These are phyloP conservation scores for Nomia melanderi DNA, from an alignment of 1,140 invertebrate species.

Conservation along the genomic window DNA sequence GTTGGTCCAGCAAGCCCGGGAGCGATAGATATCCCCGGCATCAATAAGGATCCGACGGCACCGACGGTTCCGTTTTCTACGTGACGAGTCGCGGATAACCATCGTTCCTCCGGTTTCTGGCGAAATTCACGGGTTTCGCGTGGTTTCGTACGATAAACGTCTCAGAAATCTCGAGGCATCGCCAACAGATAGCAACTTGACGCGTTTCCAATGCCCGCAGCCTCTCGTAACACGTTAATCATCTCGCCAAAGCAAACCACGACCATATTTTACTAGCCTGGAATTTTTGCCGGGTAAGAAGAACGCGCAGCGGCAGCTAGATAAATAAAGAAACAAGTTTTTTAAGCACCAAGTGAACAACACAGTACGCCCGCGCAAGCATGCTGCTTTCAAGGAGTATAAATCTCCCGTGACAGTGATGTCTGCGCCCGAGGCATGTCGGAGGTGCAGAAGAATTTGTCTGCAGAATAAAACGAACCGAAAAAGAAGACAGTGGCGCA, in stretches of 20 bases:
- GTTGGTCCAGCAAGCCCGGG: slow-evolving; percentile 68
- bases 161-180: too few species aligned
- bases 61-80: slow-evolving; percentile 32
- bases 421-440: slow-evolving; percentile 57
- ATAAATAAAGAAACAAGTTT: slow-evolving; percentile 52
- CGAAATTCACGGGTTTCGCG: background rate
- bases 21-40: slow-evolving; percentile 72
- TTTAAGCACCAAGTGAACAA: slow-evolving; percentile 49
- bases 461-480: slow-evolving; percentile 46
- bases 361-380: slow-evolving; percentile 35
- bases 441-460: slow-evolving; percentile 53
- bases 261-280: too few species aligned
- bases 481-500: slow-evolving; percentile 26
- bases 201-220: too few species aligned
- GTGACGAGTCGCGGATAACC: slow-evolving; percentile 13
- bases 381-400: slow-evolving; percentile 58
- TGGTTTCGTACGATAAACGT: too few species aligned
- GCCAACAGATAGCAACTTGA: too few species aligned
- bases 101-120: background rate
- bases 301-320: slow-evolving; percentile 9
- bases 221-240: too few species aligned
- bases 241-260: too few species aligned
- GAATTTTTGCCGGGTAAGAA: background rate
- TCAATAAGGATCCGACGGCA: slow-evolving; percentile 60
- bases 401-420: slow-evolving; percentile 74